These are phyloP conservation scores for Rhyzopertha dominica DNA, from an alignment of 1,140 invertebrate genomes.

Conservation along the genomic window DNA sequence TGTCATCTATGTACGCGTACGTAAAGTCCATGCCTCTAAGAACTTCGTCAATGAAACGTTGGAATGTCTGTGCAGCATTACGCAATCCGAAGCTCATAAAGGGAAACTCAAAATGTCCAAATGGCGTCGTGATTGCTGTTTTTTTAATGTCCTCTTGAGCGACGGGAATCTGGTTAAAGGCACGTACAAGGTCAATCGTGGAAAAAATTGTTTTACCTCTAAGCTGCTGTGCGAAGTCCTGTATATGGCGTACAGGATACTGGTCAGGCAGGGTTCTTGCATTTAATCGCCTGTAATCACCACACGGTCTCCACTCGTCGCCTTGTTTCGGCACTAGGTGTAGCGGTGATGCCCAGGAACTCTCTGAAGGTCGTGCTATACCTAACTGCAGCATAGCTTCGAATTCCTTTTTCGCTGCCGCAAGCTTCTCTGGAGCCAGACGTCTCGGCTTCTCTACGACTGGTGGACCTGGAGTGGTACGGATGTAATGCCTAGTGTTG, in stretches of 20 bases:
- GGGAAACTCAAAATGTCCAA: constrained; percentile 31
- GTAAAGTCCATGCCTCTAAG: constrained; percentile 28
- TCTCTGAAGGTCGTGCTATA: constrained; percentile 27
- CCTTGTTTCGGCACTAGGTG: constrained; percentile 45
- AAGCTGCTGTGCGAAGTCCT: constrained; percentile 39
- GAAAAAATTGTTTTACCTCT: constrained; percentile 42
- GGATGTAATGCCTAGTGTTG: constrained; percentile 17
- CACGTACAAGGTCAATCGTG: constrained; percentile 38
- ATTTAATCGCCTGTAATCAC: constrained; percentile 49
- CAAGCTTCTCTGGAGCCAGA: constrained; percentile 33
- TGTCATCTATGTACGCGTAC: constrained; percentile 50
- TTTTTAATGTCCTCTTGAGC: constrained; percentile 26
- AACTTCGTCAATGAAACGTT: constrained; percentile 18
- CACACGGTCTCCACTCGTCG: constrained; percentile 44
- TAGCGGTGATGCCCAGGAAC: constrained; percentile 45
- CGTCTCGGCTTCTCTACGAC: constrained; percentile 33
- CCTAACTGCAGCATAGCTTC: constrained; percentile 26
- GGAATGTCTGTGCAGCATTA: constrained; percentile 30
- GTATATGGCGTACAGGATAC: constrained; percentile 46
- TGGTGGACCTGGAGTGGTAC: constrained; percentile 35
- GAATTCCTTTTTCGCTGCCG: constrained; percentile 31
- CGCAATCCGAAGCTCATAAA: constrained; percentile 35
- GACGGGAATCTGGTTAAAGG: constrained; percentile 46
- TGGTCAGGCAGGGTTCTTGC: constrained; percentile 43
- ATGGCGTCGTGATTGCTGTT: constrained; percentile 26